Evolutionary conservation across 2,888 invertebrate species (phyloP).

Genomic region (Caenorhabditis plicata): DNA sequence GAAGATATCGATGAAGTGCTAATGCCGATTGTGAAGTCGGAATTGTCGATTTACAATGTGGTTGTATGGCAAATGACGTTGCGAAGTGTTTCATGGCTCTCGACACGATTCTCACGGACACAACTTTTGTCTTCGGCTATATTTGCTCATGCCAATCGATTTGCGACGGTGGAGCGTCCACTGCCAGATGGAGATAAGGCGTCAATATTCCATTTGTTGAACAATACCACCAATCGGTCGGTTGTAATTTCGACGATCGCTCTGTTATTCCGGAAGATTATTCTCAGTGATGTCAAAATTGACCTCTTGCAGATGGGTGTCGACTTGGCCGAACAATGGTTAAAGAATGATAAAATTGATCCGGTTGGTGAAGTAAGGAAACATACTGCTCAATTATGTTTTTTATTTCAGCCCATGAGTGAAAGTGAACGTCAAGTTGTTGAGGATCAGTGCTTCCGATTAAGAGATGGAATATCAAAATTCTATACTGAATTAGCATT

Average conservation of each 20-base stretch:
- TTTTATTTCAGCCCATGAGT: slow-evolving; percentile 5
- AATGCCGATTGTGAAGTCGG: slow-evolving; percentile 37
- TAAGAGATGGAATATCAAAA: slow-evolving; percentile 32
- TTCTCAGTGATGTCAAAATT: slow-evolving; percentile 37
- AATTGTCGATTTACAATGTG: slow-evolving; percentile 44
- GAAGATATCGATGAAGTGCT: slow-evolving; percentile 26
- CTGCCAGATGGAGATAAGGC: slow-evolving; percentile 13
- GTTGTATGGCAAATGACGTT: slow-evolving; percentile 31
- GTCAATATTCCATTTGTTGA: slow-evolving; percentile 20
- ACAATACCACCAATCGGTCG: slow-evolving; percentile 9
- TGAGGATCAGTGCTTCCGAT: slow-evolving; percentile 24
- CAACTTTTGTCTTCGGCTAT: slow-evolving; percentile 31
- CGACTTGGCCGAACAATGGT: slow-evolving; percentile 29
- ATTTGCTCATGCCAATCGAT: slow-evolving; percentile 29
- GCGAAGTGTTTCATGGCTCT: slow-evolving; percentile 25
- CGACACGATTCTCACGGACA: slow-evolving; percentile 24
- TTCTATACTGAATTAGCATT: slow-evolving; percentile 36
- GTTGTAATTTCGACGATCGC: slow-evolving; percentile 35
- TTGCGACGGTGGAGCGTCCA: slow-evolving; percentile 13
- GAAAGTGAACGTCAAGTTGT: slow-evolving; percentile 15
- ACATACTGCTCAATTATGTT: background rate
- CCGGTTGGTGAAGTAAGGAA: slow-evolving; percentile 3
- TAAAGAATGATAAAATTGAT: background rate
- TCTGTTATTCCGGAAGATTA: slow-evolving; percentile 30
- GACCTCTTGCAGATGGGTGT: slow-evolving; percentile 34